Percentiles rank a stretch among this genome's conserved stretches.
Evolutionary conservation across 1,140 invertebrate species (phyloP).

Genomic region (Bradysia coprophila): DNA sequence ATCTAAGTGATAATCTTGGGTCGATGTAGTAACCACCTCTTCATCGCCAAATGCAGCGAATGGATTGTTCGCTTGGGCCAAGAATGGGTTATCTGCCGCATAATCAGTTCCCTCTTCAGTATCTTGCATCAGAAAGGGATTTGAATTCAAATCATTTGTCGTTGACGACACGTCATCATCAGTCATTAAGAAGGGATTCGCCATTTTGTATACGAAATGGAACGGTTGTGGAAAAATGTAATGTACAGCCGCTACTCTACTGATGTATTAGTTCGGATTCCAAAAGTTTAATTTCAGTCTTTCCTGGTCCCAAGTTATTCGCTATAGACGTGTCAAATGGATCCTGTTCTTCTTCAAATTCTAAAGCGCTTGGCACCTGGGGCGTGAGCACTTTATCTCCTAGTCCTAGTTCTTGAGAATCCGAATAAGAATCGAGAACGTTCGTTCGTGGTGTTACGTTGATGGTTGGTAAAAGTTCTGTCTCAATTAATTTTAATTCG

Average conservation of each 20-base stretch:
- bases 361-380: slow-evolving; percentile 9
- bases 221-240: no score
- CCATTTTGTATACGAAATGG: slow-evolving; percentile 35
- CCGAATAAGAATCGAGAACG: slow-evolving; percentile 20
- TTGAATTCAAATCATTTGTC: slow-evolving; percentile 29
- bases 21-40: slow-evolving; percentile 5
- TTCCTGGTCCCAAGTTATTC: slow-evolving; percentile 49
- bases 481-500: slow-evolving; percentile 47
- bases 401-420: slow-evolving; percentile 21
- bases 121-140: slow-evolving; percentile 44
- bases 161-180: slow-evolving; percentile 34
- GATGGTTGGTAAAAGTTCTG: slow-evolving; percentile 18
- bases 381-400: slow-evolving; percentile 22
- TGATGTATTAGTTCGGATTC: slow-evolving; percentile 48
- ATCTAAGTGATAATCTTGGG: neutral
- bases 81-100: slow-evolving; percentile 37
- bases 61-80: slow-evolving; percentile 31
- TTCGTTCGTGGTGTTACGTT: slow-evolving; percentile 10
- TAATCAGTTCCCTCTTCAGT: slow-evolving; percentile 11
- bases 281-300: slow-evolving; percentile 53
- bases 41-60: slow-evolving; percentile 28
- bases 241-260: no score
- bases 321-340: slow-evolving; percentile 69
- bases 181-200: slow-evolving; percentile 61
- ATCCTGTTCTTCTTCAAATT: slow-evolving; percentile 30